Conservation (phyloP, 1,140 invertebrate genomes). For the Anthonomus grandis region DNA sequence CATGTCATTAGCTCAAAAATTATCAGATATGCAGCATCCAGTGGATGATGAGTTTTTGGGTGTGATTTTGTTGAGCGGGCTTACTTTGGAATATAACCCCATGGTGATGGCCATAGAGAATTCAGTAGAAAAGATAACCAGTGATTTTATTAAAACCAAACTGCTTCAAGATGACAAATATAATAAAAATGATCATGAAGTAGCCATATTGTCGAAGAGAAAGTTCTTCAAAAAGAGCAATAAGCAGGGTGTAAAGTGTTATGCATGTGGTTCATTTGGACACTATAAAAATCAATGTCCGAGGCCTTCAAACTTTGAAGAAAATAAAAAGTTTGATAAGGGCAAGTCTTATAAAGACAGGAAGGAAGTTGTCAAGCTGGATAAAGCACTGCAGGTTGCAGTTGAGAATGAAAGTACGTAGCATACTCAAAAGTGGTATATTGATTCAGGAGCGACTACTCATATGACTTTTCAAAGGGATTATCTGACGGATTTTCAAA, state of each 20-base stretch:
- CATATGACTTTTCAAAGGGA: no score
- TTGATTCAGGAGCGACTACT: conserved; percentile 32
- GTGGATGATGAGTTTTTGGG: conserved; percentile 36
- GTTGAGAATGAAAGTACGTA: no score
- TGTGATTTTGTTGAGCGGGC: conserved; percentile 35
- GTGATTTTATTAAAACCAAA: conserved; percentile 41
- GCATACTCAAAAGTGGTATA: no score
- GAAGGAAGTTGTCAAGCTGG: no score
- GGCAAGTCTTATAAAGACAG: no score
- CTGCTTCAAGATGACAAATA: conserved; percentile 42
- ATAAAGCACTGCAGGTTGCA: no score
- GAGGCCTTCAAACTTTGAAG: conserved; percentile 1
- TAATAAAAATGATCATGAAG: conserved; percentile 28
- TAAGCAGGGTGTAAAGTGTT: conserved; percentile 21
- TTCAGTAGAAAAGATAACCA: conserved; percentile 35
- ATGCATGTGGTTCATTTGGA: conserved; percentile 18
- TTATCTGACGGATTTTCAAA: no score
- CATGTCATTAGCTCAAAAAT: conserved; percentile 17
- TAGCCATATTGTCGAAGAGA: conserved; percentile 9
- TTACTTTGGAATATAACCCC: conserved; percentile 38
- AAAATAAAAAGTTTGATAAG: conserved; percentile 12
- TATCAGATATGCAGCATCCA: conserved; percentile 26
- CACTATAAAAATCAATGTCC: conserved; percentile 28
- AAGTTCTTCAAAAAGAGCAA: conserved; percentile 17
- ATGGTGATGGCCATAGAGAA: conserved; percentile 45